These are phyloP conservation scores for Patiria miniata DNA, from an alignment of 35 echinoderm and acorn worm species.

Conservation along the genomic window DNA sequence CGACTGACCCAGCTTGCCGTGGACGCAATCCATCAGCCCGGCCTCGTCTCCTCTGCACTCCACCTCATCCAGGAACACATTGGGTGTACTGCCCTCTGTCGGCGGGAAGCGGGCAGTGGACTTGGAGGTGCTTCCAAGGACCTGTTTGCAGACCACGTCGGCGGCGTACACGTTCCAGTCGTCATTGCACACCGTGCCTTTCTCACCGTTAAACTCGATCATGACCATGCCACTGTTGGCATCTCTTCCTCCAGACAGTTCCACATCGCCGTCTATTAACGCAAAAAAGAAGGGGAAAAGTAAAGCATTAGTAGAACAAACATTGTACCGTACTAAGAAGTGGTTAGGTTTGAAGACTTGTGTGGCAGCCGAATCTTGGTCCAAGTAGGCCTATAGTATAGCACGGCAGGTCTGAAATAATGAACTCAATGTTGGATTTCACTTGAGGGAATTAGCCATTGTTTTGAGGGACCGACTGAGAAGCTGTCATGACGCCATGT, in stretches of 20 bases:
- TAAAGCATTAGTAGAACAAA: no score
- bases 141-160: constrained; percentile 8
- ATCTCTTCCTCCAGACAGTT: background rate
- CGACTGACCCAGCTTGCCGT: background rate
- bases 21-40: background rate
- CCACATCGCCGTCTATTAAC: background rate
- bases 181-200: background rate
- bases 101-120: background rate
- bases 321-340: no score
- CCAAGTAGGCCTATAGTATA: no score
- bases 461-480: no score
- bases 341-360: no score
- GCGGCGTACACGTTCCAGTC: constrained; percentile 8
- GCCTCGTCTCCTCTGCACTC: background rate
- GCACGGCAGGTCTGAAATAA: no score
- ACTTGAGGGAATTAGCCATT: no score
- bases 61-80: background rate
- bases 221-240: constrained; percentile 1
- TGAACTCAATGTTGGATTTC: no score
- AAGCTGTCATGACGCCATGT: no score
- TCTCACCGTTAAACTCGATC: background rate
- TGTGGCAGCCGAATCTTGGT: no score
- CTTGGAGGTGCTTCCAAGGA: background rate
- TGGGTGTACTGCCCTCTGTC: background rate
- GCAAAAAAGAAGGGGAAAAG: no score